phyloP scores from a whole-genome alignment of 2,888 invertebrate genomes.

The Drosophila atripex region DNA sequence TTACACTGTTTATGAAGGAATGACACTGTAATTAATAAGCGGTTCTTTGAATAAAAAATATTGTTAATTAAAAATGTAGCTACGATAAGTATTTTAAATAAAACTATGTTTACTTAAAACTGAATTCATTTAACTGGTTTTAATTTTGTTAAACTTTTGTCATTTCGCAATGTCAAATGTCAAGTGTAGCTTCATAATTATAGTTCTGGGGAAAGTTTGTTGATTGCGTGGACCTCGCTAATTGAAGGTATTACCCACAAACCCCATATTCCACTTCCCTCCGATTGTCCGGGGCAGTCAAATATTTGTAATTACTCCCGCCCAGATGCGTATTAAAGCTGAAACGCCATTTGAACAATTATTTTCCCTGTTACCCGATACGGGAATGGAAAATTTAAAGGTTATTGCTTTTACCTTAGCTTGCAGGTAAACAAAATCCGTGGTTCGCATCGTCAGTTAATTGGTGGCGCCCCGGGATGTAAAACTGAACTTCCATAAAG shows the following conservation, averaged over 20 bases:
- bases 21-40: constrained; percentile 3
- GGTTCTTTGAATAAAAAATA: neutral
- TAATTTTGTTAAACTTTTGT: constrained; percentile 2
- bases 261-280: constrained; percentile 6
- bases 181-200: constrained; percentile 24
- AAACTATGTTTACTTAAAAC: neutral
- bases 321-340: constrained; percentile 19
- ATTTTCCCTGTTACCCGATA: neutral
- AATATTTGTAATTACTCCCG: constrained; percentile 32
- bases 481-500: constrained; percentile 43
- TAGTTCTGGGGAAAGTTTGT: constrained; percentile 26
- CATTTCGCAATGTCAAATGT: neutral
- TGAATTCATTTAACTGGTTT: neutral
- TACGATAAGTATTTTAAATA: neutral
- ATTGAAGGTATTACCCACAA: constrained; percentile 29
- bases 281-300: constrained; percentile 7
- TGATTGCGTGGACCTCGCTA: constrained; percentile 27
- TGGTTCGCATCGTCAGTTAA: constrained; percentile 40
- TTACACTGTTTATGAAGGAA: neutral
- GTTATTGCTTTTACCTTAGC: constrained; percentile 1
- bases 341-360: constrained; percentile 7
- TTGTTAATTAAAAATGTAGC: neutral
- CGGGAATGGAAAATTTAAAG: constrained; percentile 2
- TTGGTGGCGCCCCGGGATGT: constrained; percentile 46
- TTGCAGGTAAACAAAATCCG: constrained; percentile 2